Percentiles rank a stretch among this genome's conserved stretches.
These are phyloP conservation scores for Drosophila triauraria DNA, from an alignment of 1,140 invertebrate genomes.

Conservation along the genomic window DNA sequence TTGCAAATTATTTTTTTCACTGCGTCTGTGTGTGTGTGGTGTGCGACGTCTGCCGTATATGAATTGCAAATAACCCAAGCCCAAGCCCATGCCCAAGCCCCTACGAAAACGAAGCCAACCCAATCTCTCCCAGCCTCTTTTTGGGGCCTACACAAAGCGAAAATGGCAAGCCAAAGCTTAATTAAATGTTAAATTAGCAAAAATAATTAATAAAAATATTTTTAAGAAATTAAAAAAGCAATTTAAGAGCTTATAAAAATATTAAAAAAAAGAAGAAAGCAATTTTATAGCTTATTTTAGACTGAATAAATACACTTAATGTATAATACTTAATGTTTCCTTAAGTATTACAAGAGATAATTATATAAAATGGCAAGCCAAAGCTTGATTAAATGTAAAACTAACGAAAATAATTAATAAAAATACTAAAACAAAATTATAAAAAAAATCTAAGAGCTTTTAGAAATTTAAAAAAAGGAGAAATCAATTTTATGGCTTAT, in stretches of 20 bases:
- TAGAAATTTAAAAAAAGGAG: too few relatives aligned
- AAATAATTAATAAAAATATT: neutral
- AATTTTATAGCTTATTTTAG: too few relatives aligned
- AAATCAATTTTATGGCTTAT: too few relatives aligned
- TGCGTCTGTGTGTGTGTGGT: slow-evolving; percentile 34
- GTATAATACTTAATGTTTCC: too few relatives aligned
- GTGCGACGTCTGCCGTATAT: slow-evolving; percentile 69
- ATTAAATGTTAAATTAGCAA: neutral
- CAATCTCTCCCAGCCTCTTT: slow-evolving; percentile 3
- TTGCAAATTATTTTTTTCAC: slow-evolving; percentile 79
- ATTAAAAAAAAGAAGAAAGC: too few relatives aligned
- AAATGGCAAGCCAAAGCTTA: neutral
- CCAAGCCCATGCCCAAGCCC: neutral
- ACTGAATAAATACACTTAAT: too few relatives aligned
- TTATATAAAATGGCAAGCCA: neutral
- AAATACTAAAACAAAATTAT: neutral
- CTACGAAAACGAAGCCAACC: slow-evolving; percentile 27
- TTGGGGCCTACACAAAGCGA: neutral
- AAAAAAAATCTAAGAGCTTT: too few relatives aligned
- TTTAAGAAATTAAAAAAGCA: too few relatives aligned
- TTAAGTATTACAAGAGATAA: too few relatives aligned
- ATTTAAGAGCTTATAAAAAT: too few relatives aligned
- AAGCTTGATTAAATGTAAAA: neutral
- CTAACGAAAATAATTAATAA: too few relatives aligned
- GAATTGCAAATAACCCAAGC: slow-evolving; percentile 77